phyloP scores from a whole-genome alignment of 53 echinoderm and acorn worm species.

The Antedon mediterranea region DNA sequence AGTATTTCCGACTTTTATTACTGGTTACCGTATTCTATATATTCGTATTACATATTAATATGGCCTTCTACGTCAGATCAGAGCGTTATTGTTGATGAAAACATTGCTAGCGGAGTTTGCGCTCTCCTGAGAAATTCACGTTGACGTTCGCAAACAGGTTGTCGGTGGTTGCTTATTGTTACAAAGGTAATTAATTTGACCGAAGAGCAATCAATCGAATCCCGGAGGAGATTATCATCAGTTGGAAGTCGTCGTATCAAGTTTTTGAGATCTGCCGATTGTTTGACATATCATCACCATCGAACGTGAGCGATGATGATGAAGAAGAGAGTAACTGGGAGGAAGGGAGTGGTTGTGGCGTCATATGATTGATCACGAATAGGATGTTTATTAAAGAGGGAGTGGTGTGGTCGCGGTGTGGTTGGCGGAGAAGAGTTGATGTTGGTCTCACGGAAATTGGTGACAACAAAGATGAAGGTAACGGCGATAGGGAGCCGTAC shows the following conservation, averaged over 20 bases:
- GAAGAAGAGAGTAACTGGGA: not conserved
- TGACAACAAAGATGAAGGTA: too few relatives aligned
- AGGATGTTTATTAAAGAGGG: too few relatives aligned
- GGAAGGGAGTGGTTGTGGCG: not conserved
- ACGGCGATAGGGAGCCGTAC: too few relatives aligned
- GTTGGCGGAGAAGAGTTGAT: too few relatives aligned
- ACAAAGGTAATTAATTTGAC: not conserved
- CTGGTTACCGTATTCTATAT: too few relatives aligned
- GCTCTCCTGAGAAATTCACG: not conserved
- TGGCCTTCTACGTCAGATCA: not conserved
- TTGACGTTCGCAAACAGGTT: not conserved
- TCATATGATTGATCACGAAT: too few relatives aligned
- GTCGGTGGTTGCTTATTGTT: not conserved
- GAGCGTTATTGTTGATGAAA: not conserved
- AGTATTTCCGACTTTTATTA: too few relatives aligned
- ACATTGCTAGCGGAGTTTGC: not conserved
- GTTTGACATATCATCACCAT: not conserved
- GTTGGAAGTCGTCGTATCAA: not conserved
- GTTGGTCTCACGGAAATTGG: too few relatives aligned
- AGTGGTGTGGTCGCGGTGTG: too few relatives aligned
- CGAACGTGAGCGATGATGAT: not conserved
- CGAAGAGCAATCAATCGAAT: not conserved
- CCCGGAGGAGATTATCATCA: not conserved
- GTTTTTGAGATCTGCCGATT: not conserved
- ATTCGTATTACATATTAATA: too few relatives aligned